phyloP scores from a whole-genome alignment of 2,113 vertebrate species.

The Cephalopterus ornatus region DNA sequence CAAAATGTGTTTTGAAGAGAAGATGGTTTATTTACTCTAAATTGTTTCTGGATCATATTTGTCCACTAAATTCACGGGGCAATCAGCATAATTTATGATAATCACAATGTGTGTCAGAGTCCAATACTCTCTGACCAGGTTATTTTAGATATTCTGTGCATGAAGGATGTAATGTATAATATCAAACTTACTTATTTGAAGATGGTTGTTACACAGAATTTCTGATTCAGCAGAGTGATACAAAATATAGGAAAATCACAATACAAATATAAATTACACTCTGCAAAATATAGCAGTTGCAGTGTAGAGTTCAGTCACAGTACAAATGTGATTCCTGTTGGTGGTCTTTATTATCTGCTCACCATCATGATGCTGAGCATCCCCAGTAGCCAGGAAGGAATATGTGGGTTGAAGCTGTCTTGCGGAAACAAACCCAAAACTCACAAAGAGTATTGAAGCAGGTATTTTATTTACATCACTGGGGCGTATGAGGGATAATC shows the following conservation, averaged over 20 bases:
- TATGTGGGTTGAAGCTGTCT: neutral
- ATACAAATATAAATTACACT: neutral
- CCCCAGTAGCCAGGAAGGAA: neutral
- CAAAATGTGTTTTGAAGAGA: neutral
- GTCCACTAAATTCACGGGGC: neutral
- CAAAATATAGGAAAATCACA: neutral
- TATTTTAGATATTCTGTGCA: rapidly evolving
- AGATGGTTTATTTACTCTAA: neutral
- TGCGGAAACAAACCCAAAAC: too few relatives aligned
- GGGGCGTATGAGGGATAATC: too few relatives aligned
- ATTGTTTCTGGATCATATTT: neutral
- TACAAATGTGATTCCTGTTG: neutral
- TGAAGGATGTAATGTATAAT: neutral
- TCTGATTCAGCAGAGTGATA: neutral
- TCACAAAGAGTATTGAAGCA: too few relatives aligned
- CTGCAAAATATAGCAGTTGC: neutral
- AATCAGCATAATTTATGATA: neutral
- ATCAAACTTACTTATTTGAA: neutral
- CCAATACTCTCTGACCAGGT: neutral
- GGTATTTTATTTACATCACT: too few relatives aligned
- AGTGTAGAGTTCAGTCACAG: neutral
- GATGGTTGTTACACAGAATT: neutral
- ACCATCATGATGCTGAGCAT: rapidly evolving
- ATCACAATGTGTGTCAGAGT: neutral
- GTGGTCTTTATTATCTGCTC: neutral